Evolutionary conservation across 2,888 invertebrate genomes (phyloP), one percentile per base, ranked within the genome.

Genomic region (Habroteleia sp.): DNA sequence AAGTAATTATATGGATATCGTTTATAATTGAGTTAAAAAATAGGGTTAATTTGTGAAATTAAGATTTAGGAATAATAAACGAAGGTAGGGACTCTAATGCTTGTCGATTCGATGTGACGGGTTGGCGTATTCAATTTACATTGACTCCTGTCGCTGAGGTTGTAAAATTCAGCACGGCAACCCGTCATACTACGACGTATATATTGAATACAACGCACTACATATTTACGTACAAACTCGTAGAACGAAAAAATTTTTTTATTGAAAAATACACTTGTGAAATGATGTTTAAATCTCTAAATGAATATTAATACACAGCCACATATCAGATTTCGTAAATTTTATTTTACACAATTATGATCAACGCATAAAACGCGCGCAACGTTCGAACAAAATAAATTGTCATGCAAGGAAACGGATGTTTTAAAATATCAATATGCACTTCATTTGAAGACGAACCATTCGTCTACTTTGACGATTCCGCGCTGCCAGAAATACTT

Each of bases 141-240:
- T 63, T 74, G 74, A 68, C 58, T 63, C 63, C 54, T 63, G 74
- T 63, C 50, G 62, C 41, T 16, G 54, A 52, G 73, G 66, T 73
- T 73, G 73, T 73, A 74, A 74, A 74, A 74, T 62, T 62, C 74
- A 48, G 68, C 50, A 63, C 74, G 48, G 68, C 68, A 74, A 74
- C 74, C 54, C 74, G 74, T 68, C 68, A 68, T 74, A 63, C 68
- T 56, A 29, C 48, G 58, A 50, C 48, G 74, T 56, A n/a, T n/a
- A n/a, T n/a, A 74, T 68, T 63, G 68, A 63, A 68, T 68, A 63
- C 37, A 68, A 37, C 62, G 17, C 46, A 48, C 62, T 68, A 35
- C 48, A 56, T 62, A 54, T 66, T 54, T 48, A 66, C 66, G 41
- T 60, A 48, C 48, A 74, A 73, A 60, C 41, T 41, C 41, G 29